These are phyloP conservation scores for Halichondria panicea DNA, from an alignment of 37 sponge, comb jelly and placozoan genomes.

Conservation along the genomic window DNA sequence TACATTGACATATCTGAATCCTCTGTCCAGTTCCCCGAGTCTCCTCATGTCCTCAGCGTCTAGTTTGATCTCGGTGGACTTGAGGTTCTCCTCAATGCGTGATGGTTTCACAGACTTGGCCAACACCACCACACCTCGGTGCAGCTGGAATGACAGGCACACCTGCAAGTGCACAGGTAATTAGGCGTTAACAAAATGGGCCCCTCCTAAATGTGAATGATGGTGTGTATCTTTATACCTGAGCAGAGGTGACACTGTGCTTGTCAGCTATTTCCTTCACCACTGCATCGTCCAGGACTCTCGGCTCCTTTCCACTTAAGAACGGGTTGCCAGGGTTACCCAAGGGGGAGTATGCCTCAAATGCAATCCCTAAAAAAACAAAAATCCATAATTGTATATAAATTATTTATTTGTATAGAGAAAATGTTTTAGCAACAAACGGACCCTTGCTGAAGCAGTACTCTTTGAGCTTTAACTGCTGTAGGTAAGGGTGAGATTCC, in stretches of 20 bases:
- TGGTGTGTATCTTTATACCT: too few species aligned
- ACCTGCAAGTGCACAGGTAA: too few species aligned
- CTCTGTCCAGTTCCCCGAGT: slow-evolving; percentile 47
- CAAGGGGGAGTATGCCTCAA: slow-evolving; percentile 83
- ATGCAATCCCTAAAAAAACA: slow-evolving; percentile 48
- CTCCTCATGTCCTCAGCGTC: slow-evolving; percentile 76
- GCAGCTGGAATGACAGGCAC: slow-evolving; percentile 68
- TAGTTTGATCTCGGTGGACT: slow-evolving; percentile 62
- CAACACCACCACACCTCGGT: slow-evolving; percentile 68
- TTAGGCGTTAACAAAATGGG: too few species aligned
- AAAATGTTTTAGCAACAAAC: not conserved
- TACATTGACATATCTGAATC: too few species aligned
- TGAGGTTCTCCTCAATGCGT: slow-evolving; percentile 76
- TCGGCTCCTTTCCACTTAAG: slow-evolving; percentile 29
- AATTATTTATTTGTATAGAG: not conserved
- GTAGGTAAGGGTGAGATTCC: slow-evolving; percentile 84
- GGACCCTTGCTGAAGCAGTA: slow-evolving; percentile 78
- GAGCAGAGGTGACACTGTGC: slow-evolving; percentile 65
- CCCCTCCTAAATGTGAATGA: too few species aligned
- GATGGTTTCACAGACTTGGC: slow-evolving; percentile 81
- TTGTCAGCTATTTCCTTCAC: slow-evolving; percentile 67
- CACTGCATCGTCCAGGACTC: slow-evolving; percentile 64
- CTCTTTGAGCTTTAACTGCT: slow-evolving; percentile 79
- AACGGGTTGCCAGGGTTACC: slow-evolving; percentile 63
- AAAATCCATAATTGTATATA: not conserved